Evolutionary conservation across 2,888 invertebrate genomes (phyloP).

Genomic region (Hydriomena furcata): DNA sequence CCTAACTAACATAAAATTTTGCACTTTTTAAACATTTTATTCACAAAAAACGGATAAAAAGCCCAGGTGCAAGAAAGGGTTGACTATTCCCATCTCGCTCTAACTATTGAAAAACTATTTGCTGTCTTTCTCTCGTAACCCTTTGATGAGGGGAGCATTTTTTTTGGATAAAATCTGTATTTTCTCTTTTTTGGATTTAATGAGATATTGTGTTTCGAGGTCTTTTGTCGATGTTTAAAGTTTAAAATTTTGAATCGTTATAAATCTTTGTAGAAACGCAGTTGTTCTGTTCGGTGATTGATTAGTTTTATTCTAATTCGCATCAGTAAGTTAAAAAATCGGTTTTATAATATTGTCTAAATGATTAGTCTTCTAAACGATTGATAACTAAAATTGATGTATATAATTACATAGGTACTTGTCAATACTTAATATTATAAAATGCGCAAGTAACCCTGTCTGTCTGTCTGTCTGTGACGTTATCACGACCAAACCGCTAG

Average conservation of each 20-base stretch:
- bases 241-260: slow-evolving; percentile 28
- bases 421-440: too few relatives aligned
- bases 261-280: slow-evolving; percentile 18
- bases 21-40: slow-evolving; percentile 75
- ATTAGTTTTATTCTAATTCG: not conserved
- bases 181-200: slow-evolving; percentile 74
- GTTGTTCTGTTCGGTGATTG: not conserved
- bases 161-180: slow-evolving; percentile 79
- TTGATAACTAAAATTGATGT: too few relatives aligned
- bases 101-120: slow-evolving; percentile 30
- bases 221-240: slow-evolving; percentile 43
- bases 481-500: too few relatives aligned
- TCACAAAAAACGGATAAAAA: slow-evolving; percentile 62
- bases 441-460: too few relatives aligned
- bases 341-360: too few relatives aligned
- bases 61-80: slow-evolving; percentile 81
- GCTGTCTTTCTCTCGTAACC: slow-evolving; percentile 64
- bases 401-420: too few relatives aligned
- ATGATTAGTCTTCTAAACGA: too few relatives aligned
- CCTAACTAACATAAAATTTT: slow-evolving; percentile 71
- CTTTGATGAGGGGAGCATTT: slow-evolving; percentile 69
- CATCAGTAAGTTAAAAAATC: too few relatives aligned
- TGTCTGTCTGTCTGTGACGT: too few relatives aligned
- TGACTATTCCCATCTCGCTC: slow-evolving; percentile 53
- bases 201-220: slow-evolving; percentile 78